These are phyloP conservation scores for Corydoras maculifer DNA, from an alignment of 2,113 vertebrate species.

Conservation along the genomic window DNA sequence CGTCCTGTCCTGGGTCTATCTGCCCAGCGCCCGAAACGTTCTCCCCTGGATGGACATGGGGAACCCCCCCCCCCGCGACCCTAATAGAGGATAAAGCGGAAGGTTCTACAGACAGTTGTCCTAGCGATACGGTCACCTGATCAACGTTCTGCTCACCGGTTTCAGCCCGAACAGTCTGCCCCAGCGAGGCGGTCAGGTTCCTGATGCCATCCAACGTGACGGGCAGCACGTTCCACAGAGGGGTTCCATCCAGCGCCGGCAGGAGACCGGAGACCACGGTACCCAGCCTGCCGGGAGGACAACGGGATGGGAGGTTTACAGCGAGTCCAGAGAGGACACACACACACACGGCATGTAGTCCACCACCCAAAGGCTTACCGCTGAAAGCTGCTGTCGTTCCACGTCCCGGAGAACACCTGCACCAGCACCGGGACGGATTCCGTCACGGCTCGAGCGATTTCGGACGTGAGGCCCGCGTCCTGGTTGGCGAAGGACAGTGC, in stretches of 20 bases:
- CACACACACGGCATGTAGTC: neutral
- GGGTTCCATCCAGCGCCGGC: constrained; percentile 41
- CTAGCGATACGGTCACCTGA: too few species aligned
- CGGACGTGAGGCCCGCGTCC: constrained; percentile 1
- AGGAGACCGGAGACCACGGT: constrained; percentile 46
- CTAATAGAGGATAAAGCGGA: too few species aligned
- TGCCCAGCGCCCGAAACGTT: too few species aligned
- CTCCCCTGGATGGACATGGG: too few species aligned
- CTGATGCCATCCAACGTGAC: constrained; percentile 42
- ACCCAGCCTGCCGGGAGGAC: constrained; percentile 49
- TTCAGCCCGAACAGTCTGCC: constrained; percentile 41
- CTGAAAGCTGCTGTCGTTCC: constrained; percentile 54
- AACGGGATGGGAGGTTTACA: neutral
- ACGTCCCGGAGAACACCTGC: constrained; percentile 49
- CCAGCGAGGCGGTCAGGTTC: constrained; percentile 19
- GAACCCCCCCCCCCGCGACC: too few species aligned
- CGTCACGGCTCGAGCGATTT: constrained; percentile 33
- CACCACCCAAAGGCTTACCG: constrained; percentile 42
- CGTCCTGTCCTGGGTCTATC: too few species aligned
- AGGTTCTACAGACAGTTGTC: too few species aligned
- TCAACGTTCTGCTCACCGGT: constrained; percentile 51
- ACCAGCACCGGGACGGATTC: constrained; percentile 47
- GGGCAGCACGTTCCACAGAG: constrained; percentile 37
- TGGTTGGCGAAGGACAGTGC: constrained; percentile 42
- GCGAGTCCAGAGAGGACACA: neutral